Evolutionary conservation across 1,140 invertebrate species (phyloP).

Genomic region (Phenacoccus solenopsis): DNA sequence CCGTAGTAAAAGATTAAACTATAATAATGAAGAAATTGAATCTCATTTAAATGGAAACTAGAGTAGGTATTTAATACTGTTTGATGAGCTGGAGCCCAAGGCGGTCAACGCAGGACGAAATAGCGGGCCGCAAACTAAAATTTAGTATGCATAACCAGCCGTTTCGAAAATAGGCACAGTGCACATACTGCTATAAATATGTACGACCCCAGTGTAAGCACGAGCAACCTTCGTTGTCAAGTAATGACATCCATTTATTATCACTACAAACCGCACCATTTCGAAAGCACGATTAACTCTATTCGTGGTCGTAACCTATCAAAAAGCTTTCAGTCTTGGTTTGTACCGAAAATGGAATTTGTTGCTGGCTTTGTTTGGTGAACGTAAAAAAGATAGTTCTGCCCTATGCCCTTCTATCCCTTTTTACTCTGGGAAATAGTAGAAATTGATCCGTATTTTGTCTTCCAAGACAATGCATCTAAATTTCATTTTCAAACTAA

Average conservation of each 20-base stretch:
- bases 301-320: slow-evolving; percentile 13
- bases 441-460: not conserved
- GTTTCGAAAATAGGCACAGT: slow-evolving; percentile 8
- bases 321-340: slow-evolving; percentile 16
- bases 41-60: slow-evolving; percentile 14
- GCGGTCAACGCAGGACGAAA: slow-evolving; percentile 9
- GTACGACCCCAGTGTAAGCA: slow-evolving; percentile 4
- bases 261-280: slow-evolving; percentile 14
- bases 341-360: slow-evolving; percentile 11
- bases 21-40: slow-evolving; percentile 17
- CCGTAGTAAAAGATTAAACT: not conserved
- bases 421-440: not conserved
- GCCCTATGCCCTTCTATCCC: not conserved
- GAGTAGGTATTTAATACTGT: slow-evolving; percentile 3
- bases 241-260: slow-evolving; percentile 17
- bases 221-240: slow-evolving; percentile 13
- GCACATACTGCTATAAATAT: slow-evolving; percentile 2
- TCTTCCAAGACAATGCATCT: not conserved
- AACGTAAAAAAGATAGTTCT: not conserved
- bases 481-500: not conserved
- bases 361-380: slow-evolving; percentile 2
- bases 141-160: slow-evolving; percentile 16
- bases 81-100: not conserved
- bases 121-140: slow-evolving; percentile 9
- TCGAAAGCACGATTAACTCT: slow-evolving; percentile 12